These are phyloP conservation scores for Cotesia typhae DNA, from an alignment of 1,140 invertebrate species.

Conservation along the genomic window DNA sequence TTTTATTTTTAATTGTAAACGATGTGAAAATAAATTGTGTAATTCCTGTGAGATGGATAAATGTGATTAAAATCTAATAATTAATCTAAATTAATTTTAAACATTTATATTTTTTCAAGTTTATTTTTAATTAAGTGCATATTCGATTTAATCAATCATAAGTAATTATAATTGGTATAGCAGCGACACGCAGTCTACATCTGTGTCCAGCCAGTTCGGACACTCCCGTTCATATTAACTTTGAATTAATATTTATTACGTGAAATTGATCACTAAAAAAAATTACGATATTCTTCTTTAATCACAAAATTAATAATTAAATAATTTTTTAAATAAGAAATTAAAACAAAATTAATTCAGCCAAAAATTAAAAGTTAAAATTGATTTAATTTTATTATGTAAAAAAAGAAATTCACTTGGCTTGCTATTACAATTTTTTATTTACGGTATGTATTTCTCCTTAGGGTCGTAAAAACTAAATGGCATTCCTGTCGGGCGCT, in stretches of 20 bases:
- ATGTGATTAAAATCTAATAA: too few species aligned
- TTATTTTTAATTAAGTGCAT: background rate
- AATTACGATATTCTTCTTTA: background rate
- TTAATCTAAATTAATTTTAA: too few species aligned
- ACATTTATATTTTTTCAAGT: too few species aligned
- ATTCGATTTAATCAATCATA: background rate
- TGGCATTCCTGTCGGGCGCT: constrained; percentile 12
- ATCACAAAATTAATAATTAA: too few species aligned
- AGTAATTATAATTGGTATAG: background rate
- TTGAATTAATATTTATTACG: background rate
- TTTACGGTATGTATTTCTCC: constrained; percentile 8
- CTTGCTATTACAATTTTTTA: background rate
- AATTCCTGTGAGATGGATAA: too few species aligned
- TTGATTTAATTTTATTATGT: too few species aligned
- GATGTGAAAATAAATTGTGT: too few species aligned
- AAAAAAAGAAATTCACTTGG: too few species aligned
- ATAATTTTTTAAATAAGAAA: background rate
- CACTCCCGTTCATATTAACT: background rate
- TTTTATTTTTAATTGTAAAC: too few species aligned
- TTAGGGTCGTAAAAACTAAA: background rate
- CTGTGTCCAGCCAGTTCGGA: background rate
- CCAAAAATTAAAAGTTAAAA: background rate
- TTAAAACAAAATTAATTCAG: background rate
- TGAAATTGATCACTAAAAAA: too few species aligned
- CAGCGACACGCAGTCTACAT: constrained; percentile 1